Evolutionary conservation across 2,797 vertebrate genomes (phyloP).

Genomic region (Luscinia megarhynchos): DNA sequence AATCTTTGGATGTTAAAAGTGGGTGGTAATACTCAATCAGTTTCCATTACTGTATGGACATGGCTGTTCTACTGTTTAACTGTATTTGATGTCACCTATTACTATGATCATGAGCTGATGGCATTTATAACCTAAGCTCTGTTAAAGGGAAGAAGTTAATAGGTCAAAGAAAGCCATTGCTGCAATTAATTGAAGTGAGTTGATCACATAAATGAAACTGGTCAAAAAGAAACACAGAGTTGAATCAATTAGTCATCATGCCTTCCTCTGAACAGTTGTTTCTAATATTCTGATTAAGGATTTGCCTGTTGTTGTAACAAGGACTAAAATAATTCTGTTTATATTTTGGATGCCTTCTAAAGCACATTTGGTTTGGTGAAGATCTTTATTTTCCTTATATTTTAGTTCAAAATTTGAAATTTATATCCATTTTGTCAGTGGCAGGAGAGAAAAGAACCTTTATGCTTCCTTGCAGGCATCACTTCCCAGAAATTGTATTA

Average conservation of each 20-base stretch:
- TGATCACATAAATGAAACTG: background rate
- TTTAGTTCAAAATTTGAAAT: background rate
- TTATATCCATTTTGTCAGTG: background rate
- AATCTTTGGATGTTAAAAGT: slow-evolving; percentile 58
- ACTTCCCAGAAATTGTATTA: background rate
- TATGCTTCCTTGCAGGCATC: background rate
- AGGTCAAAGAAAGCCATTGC: slow-evolving; percentile 1
- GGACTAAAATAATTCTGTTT: background rate
- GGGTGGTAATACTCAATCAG: slow-evolving; percentile 12
- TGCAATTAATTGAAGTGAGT: slow-evolving; percentile 1
- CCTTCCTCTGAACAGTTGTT: background rate
- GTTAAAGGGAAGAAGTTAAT: slow-evolving; percentile 13
- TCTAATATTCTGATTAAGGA: slow-evolving; percentile 10
- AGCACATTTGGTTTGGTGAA: background rate
- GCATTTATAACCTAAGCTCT: background rate
- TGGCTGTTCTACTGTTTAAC: slow-evolving; percentile 37
- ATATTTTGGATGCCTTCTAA: background rate
- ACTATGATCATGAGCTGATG: background rate
- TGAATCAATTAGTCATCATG: background rate
- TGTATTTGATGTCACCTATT: background rate
- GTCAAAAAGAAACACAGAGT: background rate
- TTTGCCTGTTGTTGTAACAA: background rate
- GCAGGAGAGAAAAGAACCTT: background rate
- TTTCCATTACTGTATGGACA: slow-evolving; percentile 32
- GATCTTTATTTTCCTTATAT: background rate